Conservation (phyloP, 1,140 invertebrate species). For the Eumaeus atala region DNA sequence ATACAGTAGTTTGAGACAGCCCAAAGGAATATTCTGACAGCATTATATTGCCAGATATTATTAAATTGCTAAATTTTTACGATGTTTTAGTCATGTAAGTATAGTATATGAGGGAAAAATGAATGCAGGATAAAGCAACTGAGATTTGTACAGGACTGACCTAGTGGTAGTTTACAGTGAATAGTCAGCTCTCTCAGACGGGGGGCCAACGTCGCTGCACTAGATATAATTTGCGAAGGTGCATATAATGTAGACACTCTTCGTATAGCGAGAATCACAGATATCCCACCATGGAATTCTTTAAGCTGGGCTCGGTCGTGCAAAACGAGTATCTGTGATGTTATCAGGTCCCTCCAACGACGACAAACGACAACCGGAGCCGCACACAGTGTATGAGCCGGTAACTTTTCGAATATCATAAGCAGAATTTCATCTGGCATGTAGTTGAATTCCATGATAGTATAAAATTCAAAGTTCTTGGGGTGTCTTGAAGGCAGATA, state of each 20-base stretch:
- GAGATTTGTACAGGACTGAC: neutral
- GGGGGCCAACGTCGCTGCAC: neutral
- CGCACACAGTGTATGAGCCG: conserved; percentile 16
- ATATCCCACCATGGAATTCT: neutral
- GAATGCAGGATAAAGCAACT: too few relatives aligned
- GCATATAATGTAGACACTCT: neutral
- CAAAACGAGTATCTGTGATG: conserved; percentile 1
- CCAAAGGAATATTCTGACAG: too few relatives aligned
- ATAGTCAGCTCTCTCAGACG: conserved; percentile 18
- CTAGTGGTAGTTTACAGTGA: conserved; percentile 12
- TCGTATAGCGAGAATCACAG: neutral
- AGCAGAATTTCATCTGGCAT: conserved; percentile 37
- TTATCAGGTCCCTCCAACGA: conserved; percentile 10
- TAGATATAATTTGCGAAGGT: neutral
- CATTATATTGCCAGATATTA: too few relatives aligned
- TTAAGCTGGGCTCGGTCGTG: neutral
- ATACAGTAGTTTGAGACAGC: too few relatives aligned
- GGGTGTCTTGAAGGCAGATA: too few relatives aligned
- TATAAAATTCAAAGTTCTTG: too few relatives aligned
- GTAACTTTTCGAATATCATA: conserved; percentile 31
- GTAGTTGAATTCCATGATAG: conserved; percentile 7
- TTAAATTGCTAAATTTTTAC: too few relatives aligned
- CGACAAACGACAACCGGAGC: conserved; percentile 23
- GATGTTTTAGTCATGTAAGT: too few relatives aligned
- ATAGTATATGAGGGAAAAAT: too few relatives aligned